A percentile compares a stretch with the other conserved stretches of the same genome.
Evolutionary conservation across 2,888 invertebrate species (phyloP).

Genomic region (Malthinus flaveolus): DNA sequence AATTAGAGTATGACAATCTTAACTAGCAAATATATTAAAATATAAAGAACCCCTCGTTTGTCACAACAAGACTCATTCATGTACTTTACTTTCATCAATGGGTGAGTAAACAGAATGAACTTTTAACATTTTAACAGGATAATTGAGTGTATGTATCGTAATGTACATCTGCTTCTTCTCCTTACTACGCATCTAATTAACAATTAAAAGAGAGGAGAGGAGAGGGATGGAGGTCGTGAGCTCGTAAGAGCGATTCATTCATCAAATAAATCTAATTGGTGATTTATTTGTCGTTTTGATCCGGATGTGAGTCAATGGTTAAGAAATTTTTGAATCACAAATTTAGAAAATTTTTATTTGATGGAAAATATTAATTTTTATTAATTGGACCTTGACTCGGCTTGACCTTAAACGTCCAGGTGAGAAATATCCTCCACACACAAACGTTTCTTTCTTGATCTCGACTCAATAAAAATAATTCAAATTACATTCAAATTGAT

Average conservation of each 20-base stretch:
- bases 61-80: constrained; percentile 31
- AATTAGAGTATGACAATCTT: constrained; percentile 11
- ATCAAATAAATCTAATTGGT: not conserved
- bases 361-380: constrained; percentile 4
- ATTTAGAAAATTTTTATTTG: not conserved
- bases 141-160: constrained; percentile 32
- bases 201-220: not conserved
- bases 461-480: constrained; percentile 25
- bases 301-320: constrained; percentile 7
- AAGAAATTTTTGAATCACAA: not conserved
- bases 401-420: constrained; percentile 13
- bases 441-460: constrained; percentile 3
- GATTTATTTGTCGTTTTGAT: not conserved
- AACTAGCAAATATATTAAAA: constrained; percentile 24
- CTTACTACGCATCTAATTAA: constrained; percentile 23
- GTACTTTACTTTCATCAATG: constrained; percentile 31
- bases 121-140: constrained; percentile 35
- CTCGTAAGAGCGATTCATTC: too few relatives aligned
- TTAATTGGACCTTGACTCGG: constrained; percentile 12
- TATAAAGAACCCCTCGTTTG: constrained; percentile 26
- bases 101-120: constrained; percentile 36
- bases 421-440: constrained; percentile 9
- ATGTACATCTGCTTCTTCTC: constrained; percentile 25
- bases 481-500: constrained; percentile 31
- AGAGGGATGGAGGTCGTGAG: constrained; percentile 1